Conservation (phyloP, 2,888 invertebrate species). For the Torymus tubicola region DNA sequence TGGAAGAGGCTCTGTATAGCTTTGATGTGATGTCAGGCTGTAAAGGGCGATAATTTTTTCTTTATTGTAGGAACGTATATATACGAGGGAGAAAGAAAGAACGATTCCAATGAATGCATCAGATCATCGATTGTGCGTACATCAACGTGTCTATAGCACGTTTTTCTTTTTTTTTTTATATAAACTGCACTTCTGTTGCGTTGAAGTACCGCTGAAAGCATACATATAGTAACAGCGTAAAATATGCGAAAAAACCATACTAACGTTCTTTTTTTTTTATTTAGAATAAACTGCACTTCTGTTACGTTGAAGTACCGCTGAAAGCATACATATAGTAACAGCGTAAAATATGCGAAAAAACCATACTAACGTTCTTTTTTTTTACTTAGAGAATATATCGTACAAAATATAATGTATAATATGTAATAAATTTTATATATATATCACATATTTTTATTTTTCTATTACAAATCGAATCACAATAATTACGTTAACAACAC, state of each 20-base stretch:
- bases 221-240: not conserved
- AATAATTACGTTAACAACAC: too few species aligned
- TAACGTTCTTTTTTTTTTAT: too few species aligned
- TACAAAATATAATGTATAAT: too few species aligned
- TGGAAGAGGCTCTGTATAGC: too few species aligned
- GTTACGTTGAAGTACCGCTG: not conserved
- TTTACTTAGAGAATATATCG: too few species aligned
- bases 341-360: not conserved
- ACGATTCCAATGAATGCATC: conserved; percentile 1
- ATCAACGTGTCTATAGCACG: not conserved
- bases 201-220: not conserved
- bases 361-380: too few species aligned
- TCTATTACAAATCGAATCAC: too few species aligned
- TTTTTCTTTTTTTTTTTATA: not conserved
- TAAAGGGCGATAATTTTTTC: not conserved
- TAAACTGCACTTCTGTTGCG: not conserved
- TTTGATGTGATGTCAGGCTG: too few species aligned
- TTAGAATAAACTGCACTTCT: not conserved
- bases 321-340: not conserved
- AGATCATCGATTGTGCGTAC: conserved; percentile 14
- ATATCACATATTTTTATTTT: too few species aligned
- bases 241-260: not conserved
- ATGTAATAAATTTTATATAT: too few species aligned
- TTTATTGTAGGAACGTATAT: not conserved
- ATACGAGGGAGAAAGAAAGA: not conserved